Evolutionary conservation across 1,140 invertebrate species (phyloP).

Genomic region (Drosophila pectinifera): DNA sequence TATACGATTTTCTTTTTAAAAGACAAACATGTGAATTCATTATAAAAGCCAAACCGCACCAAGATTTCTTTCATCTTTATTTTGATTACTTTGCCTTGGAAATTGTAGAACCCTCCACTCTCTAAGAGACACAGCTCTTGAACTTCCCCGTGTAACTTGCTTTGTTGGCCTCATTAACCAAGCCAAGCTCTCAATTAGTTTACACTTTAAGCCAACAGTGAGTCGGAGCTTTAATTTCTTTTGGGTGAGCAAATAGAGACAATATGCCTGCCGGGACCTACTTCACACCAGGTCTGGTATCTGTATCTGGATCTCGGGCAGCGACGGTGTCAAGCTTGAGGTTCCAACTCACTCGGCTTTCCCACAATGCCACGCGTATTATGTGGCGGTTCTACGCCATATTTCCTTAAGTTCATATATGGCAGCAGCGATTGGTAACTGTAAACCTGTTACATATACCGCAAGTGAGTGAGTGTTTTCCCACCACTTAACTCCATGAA

Average conservation of each 20-base stretch:
- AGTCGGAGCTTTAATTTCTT: slow-evolving; percentile 30
- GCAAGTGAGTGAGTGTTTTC: slow-evolving; percentile 50
- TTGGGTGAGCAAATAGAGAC: slow-evolving; percentile 23
- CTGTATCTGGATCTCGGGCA: slow-evolving; percentile 7
- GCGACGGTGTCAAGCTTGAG: slow-evolving; percentile 31
- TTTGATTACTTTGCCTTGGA: neutral
- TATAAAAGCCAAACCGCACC: too few species aligned
- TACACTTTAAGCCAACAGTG: slow-evolving; percentile 33
- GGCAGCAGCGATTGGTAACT: slow-evolving; percentile 59
- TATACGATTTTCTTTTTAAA: neutral
- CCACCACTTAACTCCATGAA: slow-evolving; percentile 67
- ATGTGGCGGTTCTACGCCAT: slow-evolving; percentile 7
- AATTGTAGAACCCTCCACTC: neutral
- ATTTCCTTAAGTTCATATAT: slow-evolving; percentile 17
- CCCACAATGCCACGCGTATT: slow-evolving; percentile 43
- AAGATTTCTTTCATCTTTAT: neutral
- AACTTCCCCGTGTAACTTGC: neutral
- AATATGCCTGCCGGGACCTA: slow-evolving; percentile 16
- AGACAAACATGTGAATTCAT: too few species aligned
- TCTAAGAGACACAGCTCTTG: neutral
- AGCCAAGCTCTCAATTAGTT: slow-evolving; percentile 26
- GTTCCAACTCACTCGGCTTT: too few species aligned
- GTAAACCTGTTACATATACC: slow-evolving; percentile 58
- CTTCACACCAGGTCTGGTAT: slow-evolving; percentile 17
- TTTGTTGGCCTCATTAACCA: slow-evolving; percentile 14